Percentiles rank a stretch among this genome's conserved stretches.
These are phyloP conservation scores for Mechanitis mazaeus DNA, from an alignment of 2,888 invertebrate species.

Conservation along the genomic window DNA sequence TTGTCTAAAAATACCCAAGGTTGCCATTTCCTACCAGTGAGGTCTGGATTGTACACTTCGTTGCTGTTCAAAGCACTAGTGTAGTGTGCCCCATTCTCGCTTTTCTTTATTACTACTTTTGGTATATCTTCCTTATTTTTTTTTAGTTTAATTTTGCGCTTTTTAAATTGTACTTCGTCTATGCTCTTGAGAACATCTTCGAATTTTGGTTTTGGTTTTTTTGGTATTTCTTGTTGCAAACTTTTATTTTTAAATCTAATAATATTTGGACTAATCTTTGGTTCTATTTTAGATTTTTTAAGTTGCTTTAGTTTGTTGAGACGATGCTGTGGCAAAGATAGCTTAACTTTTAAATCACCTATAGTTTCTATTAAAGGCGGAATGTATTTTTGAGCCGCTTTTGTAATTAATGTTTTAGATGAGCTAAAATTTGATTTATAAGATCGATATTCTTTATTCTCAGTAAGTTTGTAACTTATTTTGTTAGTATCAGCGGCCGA, in stretches of 20 bases:
- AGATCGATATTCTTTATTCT: slow-evolving; percentile 50
- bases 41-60: slow-evolving; percentile 58
- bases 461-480: slow-evolving; percentile 58
- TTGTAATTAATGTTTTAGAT: slow-evolving; percentile 60
- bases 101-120: slow-evolving; percentile 72
- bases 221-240: slow-evolving; percentile 41
- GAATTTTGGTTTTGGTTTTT: slow-evolving; percentile 69
- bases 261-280: slow-evolving; percentile 40
- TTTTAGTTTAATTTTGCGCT: slow-evolving; percentile 59
- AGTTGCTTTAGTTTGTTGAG: slow-evolving; percentile 62
- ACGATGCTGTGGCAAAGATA: slow-evolving; percentile 63
- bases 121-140: slow-evolving; percentile 59
- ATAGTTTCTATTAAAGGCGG: slow-evolving; percentile 63
- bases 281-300: slow-evolving; percentile 57
- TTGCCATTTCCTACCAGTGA: slow-evolving; percentile 73
- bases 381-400: slow-evolving; percentile 73
- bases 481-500: slow-evolving; percentile 34
- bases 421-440: slow-evolving; percentile 39
- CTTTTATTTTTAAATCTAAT: slow-evolving; percentile 37
- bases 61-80: slow-evolving; percentile 54
- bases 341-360: slow-evolving; percentile 63
- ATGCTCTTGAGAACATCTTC: slow-evolving; percentile 74
- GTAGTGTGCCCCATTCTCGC: slow-evolving; percentile 66
- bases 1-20: slow-evolving; percentile 72
- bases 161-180: slow-evolving; percentile 67